A percentile compares a stretch with the other conserved stretches of the same genome.
Conservation (phyloP, 2,797 vertebrate genomes). For the Heteromormyrus szaboi region DNA sequence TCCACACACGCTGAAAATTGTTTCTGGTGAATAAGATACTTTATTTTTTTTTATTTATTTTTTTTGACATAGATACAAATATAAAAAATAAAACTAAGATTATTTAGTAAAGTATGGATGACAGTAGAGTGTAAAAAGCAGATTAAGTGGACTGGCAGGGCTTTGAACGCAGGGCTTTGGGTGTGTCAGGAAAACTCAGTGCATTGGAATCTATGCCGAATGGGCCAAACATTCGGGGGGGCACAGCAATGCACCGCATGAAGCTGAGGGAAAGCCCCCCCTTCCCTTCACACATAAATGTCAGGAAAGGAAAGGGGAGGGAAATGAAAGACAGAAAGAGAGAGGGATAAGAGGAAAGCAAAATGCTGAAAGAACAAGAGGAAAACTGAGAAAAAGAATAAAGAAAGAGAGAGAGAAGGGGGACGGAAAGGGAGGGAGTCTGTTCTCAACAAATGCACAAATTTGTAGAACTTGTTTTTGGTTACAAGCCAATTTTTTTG, state of each 20-base stretch:
- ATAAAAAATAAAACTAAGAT: not conserved
- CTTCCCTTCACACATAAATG: not conserved
- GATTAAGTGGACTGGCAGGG: not conserved
- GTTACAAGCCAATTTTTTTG: not conserved
- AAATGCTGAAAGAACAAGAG: not conserved
- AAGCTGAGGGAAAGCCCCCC: not conserved
- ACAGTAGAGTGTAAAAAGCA: not conserved
- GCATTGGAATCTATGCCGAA: conserved; percentile 60
- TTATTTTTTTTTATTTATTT: not conserved
- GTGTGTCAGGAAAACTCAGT: conserved; percentile 59
- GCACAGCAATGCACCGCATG: not conserved
- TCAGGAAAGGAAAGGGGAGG: not conserved
- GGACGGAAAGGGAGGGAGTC: not conserved
- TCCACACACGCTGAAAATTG: conserved; percentile 28
- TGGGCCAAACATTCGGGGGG: conserved; percentile 26
- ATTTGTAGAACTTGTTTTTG: not conserved
- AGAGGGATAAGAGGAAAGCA: not conserved
- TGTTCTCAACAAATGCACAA: not conserved
- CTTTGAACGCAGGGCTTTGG: conserved; percentile 28
- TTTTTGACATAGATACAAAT: conserved; percentile 22
- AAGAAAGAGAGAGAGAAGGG: not conserved
- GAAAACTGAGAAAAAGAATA: not conserved
- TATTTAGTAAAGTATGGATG: not conserved
- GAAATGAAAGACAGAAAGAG: not conserved
- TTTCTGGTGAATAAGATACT: conserved; percentile 22